Base-by-base conservation (phyloP, 1,140 invertebrate species). In the Drosophila ohnishii region DNA sequence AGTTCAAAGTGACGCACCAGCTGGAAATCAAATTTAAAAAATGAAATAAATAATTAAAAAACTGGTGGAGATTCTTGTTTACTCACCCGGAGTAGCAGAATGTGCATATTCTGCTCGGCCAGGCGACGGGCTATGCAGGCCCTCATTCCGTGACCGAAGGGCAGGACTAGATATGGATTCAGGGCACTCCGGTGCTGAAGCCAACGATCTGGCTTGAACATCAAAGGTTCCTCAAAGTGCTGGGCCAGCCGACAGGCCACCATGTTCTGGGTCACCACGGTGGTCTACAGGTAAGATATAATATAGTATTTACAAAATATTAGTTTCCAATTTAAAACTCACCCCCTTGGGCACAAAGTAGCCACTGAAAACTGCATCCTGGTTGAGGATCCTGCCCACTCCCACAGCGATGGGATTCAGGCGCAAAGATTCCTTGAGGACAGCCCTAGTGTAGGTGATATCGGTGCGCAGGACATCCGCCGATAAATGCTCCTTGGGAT, bases 191-290 rank as follows among this genome's bases (percentile, higher is more conserved):
- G 62, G 28, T 87, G 70, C 28, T 78, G 93, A 2, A 96, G 82
- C 96, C 96, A 97, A 42, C 96, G 93, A 82, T 97, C 96, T 0
- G 97, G 96, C 44, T 94, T 92, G 80, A 97, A 98, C 42, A 91
- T 62, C 47, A 95, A 67, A 1, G 97, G 94, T 16, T 95, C 90
- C 3, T 92, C 73, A 69, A 97, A 96, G 90, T 97, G 95, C 78
- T 96, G 92, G 0, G 94, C 92, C 42, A 96, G 91, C 35, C 95
- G 93, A 74, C 95, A 96, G 1, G 94, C 93, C 3, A 97, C 92
- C 94, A 97, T 96, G 88, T 98, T 98, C 85, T 98, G 96, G 13
- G 96, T 97, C 6, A 98, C 96, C 14, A 97, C 94, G 2, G 96
- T 94, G 0, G 96, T 98, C 97, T 98, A 53, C 0, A 62, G 32